phyloP scores from a whole-genome alignment of 53 echinoderm and acorn worm species.

The Hippasteria phrygiana region DNA sequence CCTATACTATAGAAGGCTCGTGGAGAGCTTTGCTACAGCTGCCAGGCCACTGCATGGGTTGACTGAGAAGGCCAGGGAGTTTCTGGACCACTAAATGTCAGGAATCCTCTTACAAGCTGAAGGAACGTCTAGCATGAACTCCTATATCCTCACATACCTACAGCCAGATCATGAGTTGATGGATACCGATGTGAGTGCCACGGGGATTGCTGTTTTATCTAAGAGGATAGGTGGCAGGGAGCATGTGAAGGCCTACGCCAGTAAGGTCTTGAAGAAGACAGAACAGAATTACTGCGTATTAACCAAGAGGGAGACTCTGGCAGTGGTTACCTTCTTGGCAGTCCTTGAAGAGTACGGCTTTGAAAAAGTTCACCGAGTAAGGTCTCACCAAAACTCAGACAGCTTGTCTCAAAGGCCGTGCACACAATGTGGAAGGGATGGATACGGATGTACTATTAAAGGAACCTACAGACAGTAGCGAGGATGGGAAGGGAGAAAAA shows the following conservation, averaged over 20 bases:
- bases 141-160: conserved; percentile 43
- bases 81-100: not conserved
- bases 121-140: not conserved
- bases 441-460: no score
- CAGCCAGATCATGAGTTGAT: no score
- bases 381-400: no score
- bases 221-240: conserved; percentile 53
- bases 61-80: not conserved
- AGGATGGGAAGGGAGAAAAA: no score
- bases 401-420: no score
- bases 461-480: no score
- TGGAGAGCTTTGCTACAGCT: not conserved
- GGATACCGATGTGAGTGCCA: conserved; percentile 56
- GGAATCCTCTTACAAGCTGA: not conserved
- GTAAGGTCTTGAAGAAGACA: conserved; percentile 38
- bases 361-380: no score
- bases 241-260: conserved; percentile 55
- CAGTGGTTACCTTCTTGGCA: conserved; percentile 36
- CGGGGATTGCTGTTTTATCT: conserved; percentile 60
- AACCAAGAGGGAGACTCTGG: conserved; percentile 58
- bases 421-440: no score
- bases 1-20: not conserved
- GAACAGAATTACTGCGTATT: conserved; percentile 70
- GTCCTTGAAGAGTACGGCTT: not conserved
- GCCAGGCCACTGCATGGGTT: not conserved